These are phyloP conservation scores for Rhadina sibilatrix DNA, from an alignment of 2,113 vertebrate genomes.

Conservation along the genomic window DNA sequence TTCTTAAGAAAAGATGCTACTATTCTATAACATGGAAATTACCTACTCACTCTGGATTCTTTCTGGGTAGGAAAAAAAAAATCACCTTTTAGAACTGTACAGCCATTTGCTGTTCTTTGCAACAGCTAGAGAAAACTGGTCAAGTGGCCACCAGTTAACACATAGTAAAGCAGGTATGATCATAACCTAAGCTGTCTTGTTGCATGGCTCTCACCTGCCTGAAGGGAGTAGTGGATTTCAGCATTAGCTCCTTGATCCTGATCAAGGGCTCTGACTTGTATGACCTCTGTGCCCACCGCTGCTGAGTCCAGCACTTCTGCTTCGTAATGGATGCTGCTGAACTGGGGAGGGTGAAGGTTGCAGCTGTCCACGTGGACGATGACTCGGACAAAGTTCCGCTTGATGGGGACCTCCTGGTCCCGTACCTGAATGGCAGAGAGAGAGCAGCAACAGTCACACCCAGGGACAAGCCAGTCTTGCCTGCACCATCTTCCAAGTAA, in stretches of 20 bases:
- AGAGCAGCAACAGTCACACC: neutral
- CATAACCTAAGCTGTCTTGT: neutral
- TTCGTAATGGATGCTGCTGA: slow-evolving; percentile 83
- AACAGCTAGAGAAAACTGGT: neutral
- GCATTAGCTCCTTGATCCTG: slow-evolving; percentile 87
- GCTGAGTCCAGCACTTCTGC: slow-evolving; percentile 75
- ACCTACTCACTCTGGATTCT: neutral
- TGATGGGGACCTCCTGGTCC: slow-evolving; percentile 93
- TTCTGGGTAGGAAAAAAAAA: neutral
- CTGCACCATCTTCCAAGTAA: neutral
- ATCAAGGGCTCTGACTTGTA: slow-evolving; percentile 87
- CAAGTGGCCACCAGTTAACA: neutral
- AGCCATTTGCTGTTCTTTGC: neutral
- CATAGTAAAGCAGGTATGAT: neutral
- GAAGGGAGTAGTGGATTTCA: slow-evolving; percentile 86
- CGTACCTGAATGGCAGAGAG: slow-evolving; percentile 78
- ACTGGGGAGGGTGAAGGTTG: slow-evolving; percentile 87
- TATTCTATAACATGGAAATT: neutral
- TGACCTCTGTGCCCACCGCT: slow-evolving; percentile 77
- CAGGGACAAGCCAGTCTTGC: neutral
- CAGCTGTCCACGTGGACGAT: slow-evolving; percentile 82
- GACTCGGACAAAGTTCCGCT: slow-evolving; percentile 89
- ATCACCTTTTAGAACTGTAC: neutral
- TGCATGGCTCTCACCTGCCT: slow-evolving; percentile 81
- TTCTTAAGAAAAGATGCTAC: neutral